Conservation (phyloP, 2,888 invertebrate species). For the Xestoiulus laeticollis region DNA sequence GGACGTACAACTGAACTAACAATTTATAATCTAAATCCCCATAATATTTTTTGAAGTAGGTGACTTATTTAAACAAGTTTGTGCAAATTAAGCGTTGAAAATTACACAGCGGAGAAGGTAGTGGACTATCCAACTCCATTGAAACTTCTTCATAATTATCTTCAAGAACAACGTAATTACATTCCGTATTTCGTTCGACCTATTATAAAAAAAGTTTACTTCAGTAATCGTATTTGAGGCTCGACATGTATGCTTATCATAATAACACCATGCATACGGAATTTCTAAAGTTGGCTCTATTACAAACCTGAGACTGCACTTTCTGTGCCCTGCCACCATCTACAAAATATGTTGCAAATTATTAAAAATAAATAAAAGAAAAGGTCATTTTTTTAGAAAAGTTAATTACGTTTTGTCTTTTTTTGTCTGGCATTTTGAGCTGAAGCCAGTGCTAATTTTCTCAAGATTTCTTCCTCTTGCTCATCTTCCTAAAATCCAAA, state of each 20-base stretch:
- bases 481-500: constrained; percentile 21
- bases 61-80: background rate
- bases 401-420: background rate
- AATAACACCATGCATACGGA: background rate
- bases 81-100: background rate
- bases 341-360: background rate
- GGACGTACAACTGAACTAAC: too few relatives aligned
- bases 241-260: background rate
- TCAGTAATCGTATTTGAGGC: background rate
- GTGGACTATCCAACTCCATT: constrained; percentile 55
- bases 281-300: background rate
- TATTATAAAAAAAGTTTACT: background rate
- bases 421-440: constrained; percentile 17
- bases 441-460: constrained; percentile 54
- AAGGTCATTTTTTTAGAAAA: background rate
- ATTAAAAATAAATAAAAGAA: background rate
- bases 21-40: too few relatives aligned
- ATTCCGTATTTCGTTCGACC: background rate
- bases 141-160: constrained; percentile 56
- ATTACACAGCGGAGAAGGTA: constrained; percentile 48
- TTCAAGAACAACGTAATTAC: background rate
- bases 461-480: constrained; percentile 52
- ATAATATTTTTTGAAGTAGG: background rate
- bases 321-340: background rate
- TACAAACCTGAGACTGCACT: constrained; percentile 24